Percentiles rank a stretch among this genome's conserved stretches.
These are phyloP conservation scores for Hoplodrina ambigua DNA, from an alignment of 2,888 invertebrate species.

Conservation along the genomic window DNA sequence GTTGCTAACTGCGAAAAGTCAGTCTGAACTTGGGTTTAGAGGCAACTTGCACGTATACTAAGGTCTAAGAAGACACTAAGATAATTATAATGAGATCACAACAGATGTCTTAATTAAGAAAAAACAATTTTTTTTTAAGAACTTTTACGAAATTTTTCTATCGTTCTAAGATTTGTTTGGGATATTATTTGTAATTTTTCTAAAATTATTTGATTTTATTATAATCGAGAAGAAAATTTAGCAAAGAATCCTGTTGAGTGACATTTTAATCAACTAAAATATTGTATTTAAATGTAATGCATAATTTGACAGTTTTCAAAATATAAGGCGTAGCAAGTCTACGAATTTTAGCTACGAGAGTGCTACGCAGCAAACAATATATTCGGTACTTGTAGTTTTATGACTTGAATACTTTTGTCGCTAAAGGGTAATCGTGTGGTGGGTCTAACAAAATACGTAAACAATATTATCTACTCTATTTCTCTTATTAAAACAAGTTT, in stretches of 20 bases:
- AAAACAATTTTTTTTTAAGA: background rate
- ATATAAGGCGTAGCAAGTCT: slow-evolving; percentile 31
- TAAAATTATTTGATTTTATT: background rate
- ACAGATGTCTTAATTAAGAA: background rate
- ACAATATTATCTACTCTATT: background rate
- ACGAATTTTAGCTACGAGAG: slow-evolving; percentile 40
- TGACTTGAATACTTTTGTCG: slow-evolving; percentile 4
- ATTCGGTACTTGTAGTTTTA: background rate
- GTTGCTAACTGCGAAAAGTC: slow-evolving; percentile 17
- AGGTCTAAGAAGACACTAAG: background rate
- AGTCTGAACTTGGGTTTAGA: background rate
- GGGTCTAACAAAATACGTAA: background rate
- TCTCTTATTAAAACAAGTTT: slow-evolving; percentile 11
- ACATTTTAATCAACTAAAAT: background rate
- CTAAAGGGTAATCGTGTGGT: background rate
- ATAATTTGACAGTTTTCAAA: background rate
- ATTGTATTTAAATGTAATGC: background rate
- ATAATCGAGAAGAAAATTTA: background rate
- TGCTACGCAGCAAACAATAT: slow-evolving; percentile 30
- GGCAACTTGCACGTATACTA: background rate
- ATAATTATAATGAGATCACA: background rate
- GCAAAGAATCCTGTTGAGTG: background rate
- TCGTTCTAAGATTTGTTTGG: background rate
- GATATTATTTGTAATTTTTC: background rate
- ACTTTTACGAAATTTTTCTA: background rate